phyloP scores from a whole-genome alignment of 2,797 vertebrate genomes.

The Hapalemur alaotrensis region DNA sequence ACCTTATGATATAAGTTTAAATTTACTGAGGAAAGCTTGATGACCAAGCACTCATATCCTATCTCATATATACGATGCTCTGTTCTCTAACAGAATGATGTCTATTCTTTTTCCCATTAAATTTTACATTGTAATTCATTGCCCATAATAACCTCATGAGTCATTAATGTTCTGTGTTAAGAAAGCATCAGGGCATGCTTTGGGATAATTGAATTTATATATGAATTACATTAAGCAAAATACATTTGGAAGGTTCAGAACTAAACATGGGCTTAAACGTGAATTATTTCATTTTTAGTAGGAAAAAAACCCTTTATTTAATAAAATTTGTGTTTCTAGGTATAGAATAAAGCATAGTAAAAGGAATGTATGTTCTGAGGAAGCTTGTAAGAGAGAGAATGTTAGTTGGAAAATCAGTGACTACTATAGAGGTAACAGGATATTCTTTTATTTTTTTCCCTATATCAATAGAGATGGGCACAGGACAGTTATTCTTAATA shows the following conservation, averaged over 20 bases:
- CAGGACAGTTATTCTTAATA: background rate
- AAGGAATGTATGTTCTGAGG: background rate
- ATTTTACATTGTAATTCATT: background rate
- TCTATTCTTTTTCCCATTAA: background rate
- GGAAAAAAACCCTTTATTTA: background rate
- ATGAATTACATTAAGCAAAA: constrained; percentile 57
- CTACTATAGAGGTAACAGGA: background rate
- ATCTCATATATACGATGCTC: background rate
- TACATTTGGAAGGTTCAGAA: background rate
- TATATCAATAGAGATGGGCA: too few relatives aligned
- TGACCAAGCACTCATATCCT: background rate
- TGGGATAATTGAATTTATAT: constrained; percentile 32
- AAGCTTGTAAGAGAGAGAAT: background rate
- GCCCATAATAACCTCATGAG: background rate
- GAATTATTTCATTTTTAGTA: background rate
- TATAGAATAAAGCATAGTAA: background rate
- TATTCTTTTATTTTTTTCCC: too few relatives aligned
- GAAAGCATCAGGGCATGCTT: constrained; percentile 31
- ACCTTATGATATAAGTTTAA: background rate
- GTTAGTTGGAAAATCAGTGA: background rate
- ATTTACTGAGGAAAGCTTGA: background rate
- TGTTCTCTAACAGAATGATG: background rate
- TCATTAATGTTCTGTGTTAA: background rate
- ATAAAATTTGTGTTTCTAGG: background rate
- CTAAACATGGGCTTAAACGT: background rate